phyloP scores from a whole-genome alignment of 1,140 invertebrate species.

The fruit fly (Drosophila melanogaster) region DNA sequence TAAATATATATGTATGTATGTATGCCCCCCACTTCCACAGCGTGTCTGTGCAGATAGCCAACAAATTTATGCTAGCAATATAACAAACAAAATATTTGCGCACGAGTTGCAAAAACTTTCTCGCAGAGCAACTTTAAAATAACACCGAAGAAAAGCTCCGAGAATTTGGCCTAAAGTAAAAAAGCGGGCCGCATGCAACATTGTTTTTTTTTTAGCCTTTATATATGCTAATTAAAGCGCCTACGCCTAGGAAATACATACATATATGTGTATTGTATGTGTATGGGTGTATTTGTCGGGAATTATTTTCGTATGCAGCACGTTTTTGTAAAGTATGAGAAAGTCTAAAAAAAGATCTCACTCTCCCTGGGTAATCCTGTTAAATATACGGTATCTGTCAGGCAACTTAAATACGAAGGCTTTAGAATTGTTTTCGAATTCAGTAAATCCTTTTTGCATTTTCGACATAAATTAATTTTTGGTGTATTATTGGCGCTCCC shows the following conservation, averaged over 20 bases:
- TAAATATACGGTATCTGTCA: background rate
- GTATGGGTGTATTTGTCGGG: conserved; percentile 2
- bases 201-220: conserved; percentile 12
- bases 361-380: background rate
- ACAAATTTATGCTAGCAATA: conserved; percentile 81
- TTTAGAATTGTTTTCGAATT: background rate
- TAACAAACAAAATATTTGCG: conserved; percentile 82
- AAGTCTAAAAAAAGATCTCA: background rate
- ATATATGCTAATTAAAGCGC: conserved; percentile 66
- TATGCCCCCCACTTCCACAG: conserved; percentile 9
- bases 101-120: conserved; percentile 73
- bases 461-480: background rate
- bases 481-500: background rate
- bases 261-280: background rate
- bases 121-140: conserved; percentile 71
- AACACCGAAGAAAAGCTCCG: conserved; percentile 57
- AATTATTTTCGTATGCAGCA: conserved; percentile 10
- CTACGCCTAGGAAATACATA: conserved; percentile 32
- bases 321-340: background rate
- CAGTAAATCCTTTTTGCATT: background rate
- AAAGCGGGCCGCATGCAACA: conserved; percentile 33
- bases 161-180: conserved; percentile 27
- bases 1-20: conserved; percentile 59
- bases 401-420: background rate
- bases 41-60: conserved; percentile 70